phyloP scores from a whole-genome alignment of 2,113 vertebrate species.

The Ovis aries region DNA sequence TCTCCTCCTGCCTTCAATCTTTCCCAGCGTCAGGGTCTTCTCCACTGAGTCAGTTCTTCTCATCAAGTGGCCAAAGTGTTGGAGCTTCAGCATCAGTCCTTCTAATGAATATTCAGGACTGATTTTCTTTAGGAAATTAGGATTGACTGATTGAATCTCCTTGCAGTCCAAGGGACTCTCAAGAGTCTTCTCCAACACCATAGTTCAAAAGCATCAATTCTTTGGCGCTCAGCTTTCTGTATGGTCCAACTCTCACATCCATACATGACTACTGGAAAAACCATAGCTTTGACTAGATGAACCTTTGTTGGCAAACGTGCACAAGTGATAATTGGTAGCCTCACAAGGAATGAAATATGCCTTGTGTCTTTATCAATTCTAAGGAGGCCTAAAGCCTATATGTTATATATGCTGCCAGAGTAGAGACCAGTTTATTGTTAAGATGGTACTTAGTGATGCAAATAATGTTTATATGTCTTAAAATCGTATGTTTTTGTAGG shows the following conservation, averaged over 20 bases:
- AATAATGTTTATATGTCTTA: neutral
- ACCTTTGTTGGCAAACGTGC: neutral
- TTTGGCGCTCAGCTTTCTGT: neutral
- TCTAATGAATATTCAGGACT: neutral
- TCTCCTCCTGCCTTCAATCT: neutral
- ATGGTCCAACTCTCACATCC: neutral
- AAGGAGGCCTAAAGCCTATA: neutral
- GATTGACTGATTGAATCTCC: neutral
- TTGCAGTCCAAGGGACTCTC: neutral
- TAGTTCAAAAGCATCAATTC: neutral
- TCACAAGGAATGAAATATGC: neutral
- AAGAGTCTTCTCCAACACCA: neutral
- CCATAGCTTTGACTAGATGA: neutral
- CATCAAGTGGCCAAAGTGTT: neutral
- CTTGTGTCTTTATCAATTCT: neutral
- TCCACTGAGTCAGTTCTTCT: neutral
- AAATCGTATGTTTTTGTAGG: neutral
- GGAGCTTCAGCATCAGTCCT: neutral
- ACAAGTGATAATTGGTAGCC: neutral
- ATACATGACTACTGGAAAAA: neutral
- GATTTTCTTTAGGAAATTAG: neutral
- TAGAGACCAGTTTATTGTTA: neutral
- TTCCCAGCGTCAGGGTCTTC: neutral
- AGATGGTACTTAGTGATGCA: neutral
- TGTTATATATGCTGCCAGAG: neutral